phyloP scores from a whole-genome alignment of 1,140 invertebrate species.

The Chironomus striatipennis region DNA sequence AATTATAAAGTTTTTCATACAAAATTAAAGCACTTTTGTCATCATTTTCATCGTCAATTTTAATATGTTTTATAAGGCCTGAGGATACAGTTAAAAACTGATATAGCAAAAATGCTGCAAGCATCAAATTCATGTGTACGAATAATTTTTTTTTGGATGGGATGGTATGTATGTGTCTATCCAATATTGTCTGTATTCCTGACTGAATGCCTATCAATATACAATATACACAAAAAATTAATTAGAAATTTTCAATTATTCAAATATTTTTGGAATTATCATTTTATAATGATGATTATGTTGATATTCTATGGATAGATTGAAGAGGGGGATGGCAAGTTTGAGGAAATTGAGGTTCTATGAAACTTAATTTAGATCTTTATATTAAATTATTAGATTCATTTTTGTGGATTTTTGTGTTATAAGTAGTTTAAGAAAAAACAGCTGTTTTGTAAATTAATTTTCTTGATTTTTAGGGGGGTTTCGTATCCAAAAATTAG shows the following conservation, averaged over 20 bases:
- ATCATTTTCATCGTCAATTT: background rate
- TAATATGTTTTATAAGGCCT: background rate
- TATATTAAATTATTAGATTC: too few relatives aligned
- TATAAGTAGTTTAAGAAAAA: too few relatives aligned
- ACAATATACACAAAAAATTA: background rate
- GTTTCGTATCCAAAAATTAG: too few relatives aligned
- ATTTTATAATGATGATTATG: background rate
- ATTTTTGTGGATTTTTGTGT: too few relatives aligned
- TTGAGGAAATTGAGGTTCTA: too few relatives aligned
- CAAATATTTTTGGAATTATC: background rate
- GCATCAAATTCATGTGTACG: background rate
- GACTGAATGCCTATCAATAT: too few relatives aligned
- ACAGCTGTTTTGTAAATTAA: too few relatives aligned
- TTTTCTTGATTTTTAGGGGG: too few relatives aligned
- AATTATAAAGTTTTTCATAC: conserved; percentile 10
- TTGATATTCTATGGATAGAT: background rate
- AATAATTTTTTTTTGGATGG: background rate
- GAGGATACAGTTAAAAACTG: background rate
- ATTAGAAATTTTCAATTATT: background rate
- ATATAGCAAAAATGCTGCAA: background rate
- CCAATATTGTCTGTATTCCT: too few relatives aligned
- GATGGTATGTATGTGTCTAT: background rate
- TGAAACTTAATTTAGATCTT: too few relatives aligned
- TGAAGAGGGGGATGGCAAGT: too few relatives aligned
- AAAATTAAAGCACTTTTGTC: background rate